These are phyloP conservation scores for Idris sp. DNA, from an alignment of 1,140 invertebrate genomes.

Conservation along the genomic window DNA sequence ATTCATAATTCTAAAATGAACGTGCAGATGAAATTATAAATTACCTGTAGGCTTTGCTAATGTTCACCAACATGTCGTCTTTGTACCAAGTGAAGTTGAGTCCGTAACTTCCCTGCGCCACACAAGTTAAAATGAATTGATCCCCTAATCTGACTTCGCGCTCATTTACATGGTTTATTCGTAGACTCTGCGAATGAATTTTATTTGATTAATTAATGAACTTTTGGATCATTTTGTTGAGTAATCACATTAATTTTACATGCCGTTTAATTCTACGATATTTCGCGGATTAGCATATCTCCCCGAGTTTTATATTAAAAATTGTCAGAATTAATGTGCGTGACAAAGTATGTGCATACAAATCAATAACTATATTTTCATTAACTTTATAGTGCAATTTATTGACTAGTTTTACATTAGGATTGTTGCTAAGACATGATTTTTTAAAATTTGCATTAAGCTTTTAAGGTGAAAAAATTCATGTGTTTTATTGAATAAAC, in stretches of 20 bases:
- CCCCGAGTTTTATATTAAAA: conserved; percentile 8
- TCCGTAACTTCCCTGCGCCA: conserved; percentile 85
- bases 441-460: too few relatives aligned
- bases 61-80: conserved; percentile 86
- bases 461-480: too few relatives aligned
- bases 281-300: conserved; percentile 28
- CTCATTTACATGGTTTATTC: conserved; percentile 72
- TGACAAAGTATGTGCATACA: not conserved
- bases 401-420: too few relatives aligned
- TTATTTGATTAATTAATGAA: conserved; percentile 57
- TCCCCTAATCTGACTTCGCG: conserved; percentile 84
- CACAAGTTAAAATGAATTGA: conserved; percentile 86
- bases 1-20: too few relatives aligned
- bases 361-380: conserved; percentile 38
- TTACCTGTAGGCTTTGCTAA: conserved; percentile 84
- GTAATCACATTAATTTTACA: conserved; percentile 44
- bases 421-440: not conserved
- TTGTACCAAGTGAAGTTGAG: conserved; percentile 89
- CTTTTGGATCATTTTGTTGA: conserved; percentile 51
- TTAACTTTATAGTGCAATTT: too few relatives aligned
- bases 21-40: conserved; percentile 48
- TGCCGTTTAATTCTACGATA: conserved; percentile 24
- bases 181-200: conserved; percentile 69
- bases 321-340: conserved; percentile 18
- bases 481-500: conserved; percentile 17